Percentiles rank a stretch among this genome's conserved stretches.
Conservation (phyloP, 2,113 vertebrate species). For the Lonchura striata region DNA sequence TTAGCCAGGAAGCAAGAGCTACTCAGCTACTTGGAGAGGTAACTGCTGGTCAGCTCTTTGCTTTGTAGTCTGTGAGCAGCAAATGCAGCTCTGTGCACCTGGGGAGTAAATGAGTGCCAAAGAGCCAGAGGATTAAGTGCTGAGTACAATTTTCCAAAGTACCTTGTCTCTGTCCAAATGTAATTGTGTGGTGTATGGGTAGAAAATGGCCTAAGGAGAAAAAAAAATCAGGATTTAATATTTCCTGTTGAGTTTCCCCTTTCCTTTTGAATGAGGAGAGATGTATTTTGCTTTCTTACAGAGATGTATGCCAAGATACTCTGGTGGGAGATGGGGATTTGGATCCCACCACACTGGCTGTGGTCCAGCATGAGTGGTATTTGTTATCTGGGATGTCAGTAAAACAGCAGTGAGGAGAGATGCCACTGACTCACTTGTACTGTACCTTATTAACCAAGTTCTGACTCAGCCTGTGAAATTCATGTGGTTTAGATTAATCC, state of each 20-base stretch:
- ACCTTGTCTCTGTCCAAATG: neutral
- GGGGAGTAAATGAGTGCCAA: neutral
- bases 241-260: neutral
- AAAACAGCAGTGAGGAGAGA: neutral
- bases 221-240: neutral
- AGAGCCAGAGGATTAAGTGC: neutral
- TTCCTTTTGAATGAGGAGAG: neutral
- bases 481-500: neutral
- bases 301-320: neutral
- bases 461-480: neutral
- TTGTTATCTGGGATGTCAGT: neutral
- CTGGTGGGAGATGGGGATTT: neutral
- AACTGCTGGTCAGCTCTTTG: neutral
- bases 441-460: neutral
- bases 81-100: slow-evolving; percentile 5
- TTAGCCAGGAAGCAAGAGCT: neutral
- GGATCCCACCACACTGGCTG: neutral
- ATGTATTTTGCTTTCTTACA: neutral
- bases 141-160: neutral
- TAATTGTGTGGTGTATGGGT: neutral
- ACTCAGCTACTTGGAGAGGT: neutral
- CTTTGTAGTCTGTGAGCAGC: neutral
- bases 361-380: neutral
- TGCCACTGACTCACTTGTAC: slow-evolving; percentile 20
- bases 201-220: neutral